Evolutionary conservation across 2,888 invertebrate species (phyloP).

Genomic region (Labia minor): DNA sequence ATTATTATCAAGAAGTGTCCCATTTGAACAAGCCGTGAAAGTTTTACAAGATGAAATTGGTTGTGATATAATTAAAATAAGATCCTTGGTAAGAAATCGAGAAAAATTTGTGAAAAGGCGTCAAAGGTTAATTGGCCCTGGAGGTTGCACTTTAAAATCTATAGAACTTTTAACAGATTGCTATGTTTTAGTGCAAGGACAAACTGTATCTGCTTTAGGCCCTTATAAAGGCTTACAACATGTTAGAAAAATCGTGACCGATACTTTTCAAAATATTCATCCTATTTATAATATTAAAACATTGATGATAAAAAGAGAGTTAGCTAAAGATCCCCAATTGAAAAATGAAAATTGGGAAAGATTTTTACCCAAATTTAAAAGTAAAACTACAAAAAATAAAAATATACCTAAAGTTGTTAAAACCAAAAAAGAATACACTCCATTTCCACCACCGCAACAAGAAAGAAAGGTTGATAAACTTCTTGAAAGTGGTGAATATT

Average conservation of each 20-base stretch:
- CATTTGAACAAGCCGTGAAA: conserved; percentile 85
- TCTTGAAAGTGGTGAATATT: conserved; percentile 92
- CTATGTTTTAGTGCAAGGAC: conserved; percentile 93
- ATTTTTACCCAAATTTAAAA: conserved; percentile 87
- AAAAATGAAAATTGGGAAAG: conserved; percentile 93
- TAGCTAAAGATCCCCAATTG: conserved; percentile 84
- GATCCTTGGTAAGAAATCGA: conserved; percentile 75
- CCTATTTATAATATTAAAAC: conserved; percentile 97
- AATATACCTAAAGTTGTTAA: conserved; percentile 81
- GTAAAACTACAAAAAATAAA: conserved; percentile 76
- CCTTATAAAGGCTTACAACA: conserved; percentile 83
- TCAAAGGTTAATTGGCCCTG: conserved; percentile 89
- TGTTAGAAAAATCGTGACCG: conserved; percentile 80
- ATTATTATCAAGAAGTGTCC: conserved; percentile 87
- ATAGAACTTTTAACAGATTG: conserved; percentile 83
- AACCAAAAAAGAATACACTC: conserved; percentile 89
- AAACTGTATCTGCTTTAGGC: conserved; percentile 93
- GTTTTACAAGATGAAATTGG: conserved; percentile 82
- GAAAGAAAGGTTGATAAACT: conserved; percentile 90
- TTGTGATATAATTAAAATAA: conserved; percentile 95
- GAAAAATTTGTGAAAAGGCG: conserved; percentile 92
- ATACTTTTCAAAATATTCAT: conserved; percentile 98
- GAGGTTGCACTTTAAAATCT: conserved; percentile 95
- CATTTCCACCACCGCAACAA: conserved; percentile 86
- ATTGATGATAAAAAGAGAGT: conserved; percentile 91